phyloP scores from a whole-genome alignment of 2,888 invertebrate species.

The Campoletis raptor region DNA sequence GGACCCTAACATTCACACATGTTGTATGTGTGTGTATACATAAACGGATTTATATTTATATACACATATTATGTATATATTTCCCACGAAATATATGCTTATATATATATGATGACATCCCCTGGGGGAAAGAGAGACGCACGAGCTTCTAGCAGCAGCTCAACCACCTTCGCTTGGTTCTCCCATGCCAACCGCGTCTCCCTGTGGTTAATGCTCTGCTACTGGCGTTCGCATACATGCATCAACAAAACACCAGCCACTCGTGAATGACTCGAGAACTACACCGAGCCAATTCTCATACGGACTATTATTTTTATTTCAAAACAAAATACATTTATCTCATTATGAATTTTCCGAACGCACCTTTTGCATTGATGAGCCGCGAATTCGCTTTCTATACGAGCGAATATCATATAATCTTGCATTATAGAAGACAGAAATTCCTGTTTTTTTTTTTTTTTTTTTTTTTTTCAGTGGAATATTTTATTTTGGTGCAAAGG shows the following conservation, averaged over 20 bases:
- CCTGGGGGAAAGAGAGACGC: constrained; percentile 21
- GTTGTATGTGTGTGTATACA: neutral
- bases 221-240: constrained; percentile 38
- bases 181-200: constrained; percentile 15
- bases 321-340: neutral
- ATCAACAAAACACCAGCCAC: constrained; percentile 34
- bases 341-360: neutral
- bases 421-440: neutral
- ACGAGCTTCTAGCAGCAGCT: constrained; percentile 37
- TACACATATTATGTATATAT: neutral
- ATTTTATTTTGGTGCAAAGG: too few relatives aligned
- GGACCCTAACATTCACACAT: neutral
- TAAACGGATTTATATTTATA: neutral
- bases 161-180: constrained; percentile 20
- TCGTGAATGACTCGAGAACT: constrained; percentile 20
- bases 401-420: neutral
- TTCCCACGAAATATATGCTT: neutral
- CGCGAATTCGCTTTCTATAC: neutral
- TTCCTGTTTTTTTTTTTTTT: neutral
- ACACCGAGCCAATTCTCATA: constrained; percentile 19
- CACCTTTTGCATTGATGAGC: neutral
- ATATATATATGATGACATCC: constrained; percentile 3
- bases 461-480: neutral
- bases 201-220: constrained; percentile 5
- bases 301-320: constrained; percentile 15